These are phyloP conservation scores for Isichthys henryi DNA, from an alignment of 2,113 vertebrate genomes.

Conservation along the genomic window DNA sequence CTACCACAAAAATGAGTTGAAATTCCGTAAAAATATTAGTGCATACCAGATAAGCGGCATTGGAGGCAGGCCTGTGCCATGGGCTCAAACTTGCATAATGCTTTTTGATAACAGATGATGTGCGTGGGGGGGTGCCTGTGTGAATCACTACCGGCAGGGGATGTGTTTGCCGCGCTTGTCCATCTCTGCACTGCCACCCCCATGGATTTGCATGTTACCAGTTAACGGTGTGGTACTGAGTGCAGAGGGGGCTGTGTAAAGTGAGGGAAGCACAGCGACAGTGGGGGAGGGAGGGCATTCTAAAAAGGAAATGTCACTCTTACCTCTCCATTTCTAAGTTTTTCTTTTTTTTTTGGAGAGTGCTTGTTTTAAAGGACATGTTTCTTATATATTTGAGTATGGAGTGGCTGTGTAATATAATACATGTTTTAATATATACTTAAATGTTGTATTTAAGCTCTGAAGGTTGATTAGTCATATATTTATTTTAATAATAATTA, in stretches of 20 bases:
- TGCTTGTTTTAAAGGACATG: background rate
- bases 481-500: background rate
- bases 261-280: background rate
- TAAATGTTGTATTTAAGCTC: background rate
- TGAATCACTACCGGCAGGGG: background rate
- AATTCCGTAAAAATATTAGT: background rate
- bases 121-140: conserved; percentile 1
- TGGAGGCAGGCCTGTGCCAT: background rate
- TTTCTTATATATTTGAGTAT: background rate
- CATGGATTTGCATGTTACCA: background rate
- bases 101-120: conserved; percentile 18
- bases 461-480: background rate
- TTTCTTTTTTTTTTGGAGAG: background rate
- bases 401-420: background rate
- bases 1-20: background rate
- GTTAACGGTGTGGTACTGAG: background rate
- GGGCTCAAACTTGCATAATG: conserved; percentile 2
- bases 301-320: background rate
- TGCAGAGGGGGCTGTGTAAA: background rate
- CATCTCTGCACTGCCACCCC: background rate
- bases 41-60: no score
- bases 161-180: background rate
- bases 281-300: background rate
- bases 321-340: background rate
- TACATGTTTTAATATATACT: background rate